Conservation (phyloP, 2,113 vertebrate genomes). For the Siniperca knerii region DNA sequence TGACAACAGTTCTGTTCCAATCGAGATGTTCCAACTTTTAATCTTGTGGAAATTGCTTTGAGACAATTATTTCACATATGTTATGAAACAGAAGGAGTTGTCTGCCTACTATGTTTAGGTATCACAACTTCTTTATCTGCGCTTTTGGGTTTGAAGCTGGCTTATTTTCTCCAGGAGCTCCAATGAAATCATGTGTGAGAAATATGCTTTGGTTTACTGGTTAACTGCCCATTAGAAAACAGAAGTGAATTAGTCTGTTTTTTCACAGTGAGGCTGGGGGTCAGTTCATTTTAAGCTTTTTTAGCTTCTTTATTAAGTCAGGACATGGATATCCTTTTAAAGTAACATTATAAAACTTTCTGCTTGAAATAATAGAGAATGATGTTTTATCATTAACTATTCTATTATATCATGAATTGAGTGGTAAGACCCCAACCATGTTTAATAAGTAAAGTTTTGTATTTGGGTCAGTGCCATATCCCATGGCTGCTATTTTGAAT, state of each 20-base stretch:
- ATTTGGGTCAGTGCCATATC: not conserved
- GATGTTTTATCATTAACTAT: not conserved
- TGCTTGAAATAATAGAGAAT: slow-evolving; percentile 34
- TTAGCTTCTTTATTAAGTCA: not conserved
- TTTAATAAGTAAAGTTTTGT: not conserved
- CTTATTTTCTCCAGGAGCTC: slow-evolving; percentile 63
- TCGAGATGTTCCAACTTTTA: slow-evolving; percentile 91
- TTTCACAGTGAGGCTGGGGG: slow-evolving; percentile 20
- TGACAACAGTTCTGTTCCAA: slow-evolving; percentile 79
- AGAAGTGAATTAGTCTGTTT: not conserved
- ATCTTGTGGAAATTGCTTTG: slow-evolving; percentile 72
- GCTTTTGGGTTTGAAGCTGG: slow-evolving; percentile 80
- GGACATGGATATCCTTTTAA: not conserved
- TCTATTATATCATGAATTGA: not conserved
- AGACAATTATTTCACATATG: slow-evolving; percentile 65
- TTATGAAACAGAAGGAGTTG: slow-evolving; percentile 49
- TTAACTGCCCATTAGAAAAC: not conserved
- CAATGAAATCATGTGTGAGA: not conserved
- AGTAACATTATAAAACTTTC: not conserved
- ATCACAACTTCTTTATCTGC: slow-evolving; percentile 55
- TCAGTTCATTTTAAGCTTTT: slow-evolving; percentile 27
- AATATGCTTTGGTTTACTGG: not conserved
- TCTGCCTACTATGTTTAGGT: slow-evolving; percentile 78
- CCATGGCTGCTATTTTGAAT: slow-evolving; percentile 45
- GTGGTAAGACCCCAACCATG: slow-evolving; percentile 26